Evolutionary conservation across 2,888 invertebrate genomes (phyloP), one percentile per base, ranked within the genome.

Genomic region (Syrphus vitripennis): DNA sequence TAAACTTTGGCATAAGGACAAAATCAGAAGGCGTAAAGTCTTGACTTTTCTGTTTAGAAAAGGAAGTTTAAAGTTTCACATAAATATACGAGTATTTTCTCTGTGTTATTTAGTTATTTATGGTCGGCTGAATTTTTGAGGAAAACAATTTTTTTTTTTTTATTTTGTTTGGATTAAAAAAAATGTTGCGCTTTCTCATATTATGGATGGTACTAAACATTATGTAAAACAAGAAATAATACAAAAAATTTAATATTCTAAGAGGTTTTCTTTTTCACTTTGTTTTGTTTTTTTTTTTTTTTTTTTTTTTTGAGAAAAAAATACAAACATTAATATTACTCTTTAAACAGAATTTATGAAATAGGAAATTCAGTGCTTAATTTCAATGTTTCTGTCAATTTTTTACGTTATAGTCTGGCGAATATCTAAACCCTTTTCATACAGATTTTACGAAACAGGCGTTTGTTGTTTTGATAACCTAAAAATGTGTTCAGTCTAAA

Each of bases 1-100:
- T 9, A 16, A 29, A 63, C 26, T 63, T 63, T 63, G 61, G 61
- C 61, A 63, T 63, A 63, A 63, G 63, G 29, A 63, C 63, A 63
- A 63, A 63, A 63, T 37, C 63, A 63, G 42, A 12, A 26, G 42
- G 42, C 63, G 63, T 42, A 29, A 63, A 42, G 26, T 40, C 61
- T 61, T 61, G 24, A 61, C n/a, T n/a, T 26, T 40, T 24, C 14
- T 12, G 31, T 63, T 24, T 42, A 4, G 2, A 26, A 14, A 9
- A 29, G 10, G 7, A 26, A 63, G 4, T 65, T 65, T 65, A 65
- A 65, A 45, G 42, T 6, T 59, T 16, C 34, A 26, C 6, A 19
- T 57, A 10, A 14, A 3, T 37, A 12, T 55, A 31, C 6, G 5
- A n/a, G 19, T 16, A n/a, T 10, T 29, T 19, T 40, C 24, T 2